A percentile compares a stretch with the other conserved stretches of the same genome.
These are phyloP conservation scores for Rhingia campestris DNA, from an alignment of 2,888 invertebrate genomes.

Conservation along the genomic window DNA sequence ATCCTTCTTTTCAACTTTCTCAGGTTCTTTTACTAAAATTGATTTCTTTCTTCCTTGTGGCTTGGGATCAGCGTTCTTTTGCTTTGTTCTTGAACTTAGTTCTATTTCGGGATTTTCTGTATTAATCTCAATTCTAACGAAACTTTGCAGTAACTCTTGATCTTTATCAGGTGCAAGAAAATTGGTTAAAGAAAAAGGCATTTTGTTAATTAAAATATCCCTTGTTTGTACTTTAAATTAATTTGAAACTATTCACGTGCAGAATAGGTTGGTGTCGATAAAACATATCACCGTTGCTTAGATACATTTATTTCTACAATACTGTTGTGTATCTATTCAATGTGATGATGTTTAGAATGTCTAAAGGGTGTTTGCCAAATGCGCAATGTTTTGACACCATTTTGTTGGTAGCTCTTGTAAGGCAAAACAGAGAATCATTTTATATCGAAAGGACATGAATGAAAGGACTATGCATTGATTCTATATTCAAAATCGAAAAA, in stretches of 20 bases:
- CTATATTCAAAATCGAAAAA: no score
- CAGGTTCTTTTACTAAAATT: constrained; percentile 72
- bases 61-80: constrained; percentile 54
- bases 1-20: constrained; percentile 74
- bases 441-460: no score
- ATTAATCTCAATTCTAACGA: constrained; percentile 87
- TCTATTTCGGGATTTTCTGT: constrained; percentile 84
- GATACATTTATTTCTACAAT: constrained; percentile 25
- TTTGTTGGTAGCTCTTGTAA: no score
- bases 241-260: background rate
- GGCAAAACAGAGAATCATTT: no score
- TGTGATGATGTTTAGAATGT: background rate
- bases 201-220: constrained; percentile 45
- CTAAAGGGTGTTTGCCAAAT: constrained; percentile 1
- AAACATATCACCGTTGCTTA: constrained; percentile 46
- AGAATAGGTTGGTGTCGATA: constrained; percentile 22
- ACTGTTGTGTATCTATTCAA: constrained; percentile 8
- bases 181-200: constrained; percentile 84
- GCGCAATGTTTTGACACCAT: background rate
- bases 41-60: constrained; percentile 68
- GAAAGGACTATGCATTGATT: no score
- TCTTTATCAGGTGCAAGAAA: constrained; percentile 88
- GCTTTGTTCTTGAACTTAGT: constrained; percentile 63
- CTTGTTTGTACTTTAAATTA: background rate
- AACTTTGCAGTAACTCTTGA: constrained; percentile 91